Percentiles rank a stretch among this genome's conserved stretches.
Evolutionary conservation across 1,140 invertebrate genomes (phyloP).

Genomic region (Pogonognathellus flavescens): DNA sequence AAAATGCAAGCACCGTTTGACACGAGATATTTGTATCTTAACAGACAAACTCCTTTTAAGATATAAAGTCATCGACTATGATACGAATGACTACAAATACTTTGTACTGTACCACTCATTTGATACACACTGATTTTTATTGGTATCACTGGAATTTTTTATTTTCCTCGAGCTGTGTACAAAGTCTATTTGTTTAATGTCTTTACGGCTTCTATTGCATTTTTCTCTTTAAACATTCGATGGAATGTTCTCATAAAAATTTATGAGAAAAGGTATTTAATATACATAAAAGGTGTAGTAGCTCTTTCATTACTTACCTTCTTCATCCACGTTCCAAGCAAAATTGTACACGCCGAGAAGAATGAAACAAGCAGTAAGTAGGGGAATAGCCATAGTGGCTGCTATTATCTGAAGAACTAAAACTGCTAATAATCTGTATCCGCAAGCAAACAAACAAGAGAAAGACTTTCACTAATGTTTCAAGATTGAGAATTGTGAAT

Average conservation of each 20-base stretch:
- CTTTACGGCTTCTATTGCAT: not conserved
- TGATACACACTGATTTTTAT: not conserved
- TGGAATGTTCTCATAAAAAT: not conserved
- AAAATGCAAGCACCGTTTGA: conserved; percentile 46
- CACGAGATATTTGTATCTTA: conserved; percentile 23
- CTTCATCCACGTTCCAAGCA: conserved; percentile 40
- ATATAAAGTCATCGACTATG: conserved; percentile 13
- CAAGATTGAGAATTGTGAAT: too few species aligned
- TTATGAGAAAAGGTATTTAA: not conserved
- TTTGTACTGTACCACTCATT: not conserved
- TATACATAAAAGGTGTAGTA: not conserved
- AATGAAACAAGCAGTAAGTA: conserved; percentile 65
- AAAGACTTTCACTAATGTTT: not conserved
- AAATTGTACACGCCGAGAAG: conserved; percentile 64
- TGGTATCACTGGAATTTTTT: not conserved
- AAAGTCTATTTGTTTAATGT: not conserved
- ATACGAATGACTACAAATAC: not conserved
- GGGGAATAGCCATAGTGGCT: conserved; percentile 64
- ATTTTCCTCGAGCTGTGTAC: not conserved
- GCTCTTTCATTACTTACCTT: conserved; percentile 25
- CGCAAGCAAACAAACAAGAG: not conserved
- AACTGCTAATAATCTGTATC: conserved; percentile 61
- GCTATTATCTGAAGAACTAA: conserved; percentile 65
- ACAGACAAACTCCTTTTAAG: conserved; percentile 14
- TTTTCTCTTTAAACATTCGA: not conserved